Percentiles rank a stretch among this genome's conserved stretches.
Conservation (phyloP, 2,888 invertebrate species). For the Phaonia tiefii region DNA sequence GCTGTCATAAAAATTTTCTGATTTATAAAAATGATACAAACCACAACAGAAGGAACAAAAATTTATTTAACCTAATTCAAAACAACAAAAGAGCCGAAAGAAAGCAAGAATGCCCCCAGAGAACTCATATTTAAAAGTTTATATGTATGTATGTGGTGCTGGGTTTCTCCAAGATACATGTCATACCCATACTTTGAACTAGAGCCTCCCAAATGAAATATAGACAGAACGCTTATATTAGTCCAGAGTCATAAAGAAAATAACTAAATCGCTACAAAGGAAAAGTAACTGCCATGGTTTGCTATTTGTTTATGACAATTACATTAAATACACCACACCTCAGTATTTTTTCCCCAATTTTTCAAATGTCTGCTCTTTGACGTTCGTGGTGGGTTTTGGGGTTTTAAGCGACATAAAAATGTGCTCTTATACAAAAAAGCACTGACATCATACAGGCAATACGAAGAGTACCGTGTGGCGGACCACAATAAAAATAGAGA, state of each 20-base stretch:
- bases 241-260: too few species aligned
- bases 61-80: conserved; percentile 33
- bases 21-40: conserved; percentile 4
- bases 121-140: conserved; percentile 29
- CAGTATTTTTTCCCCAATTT: background rate
- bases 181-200: conserved; percentile 39
- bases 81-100: background rate
- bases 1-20: conserved; percentile 50
- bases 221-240: too few species aligned
- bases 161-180: conserved; percentile 4
- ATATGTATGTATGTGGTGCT: background rate
- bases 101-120: conserved; percentile 35
- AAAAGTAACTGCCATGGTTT: background rate
- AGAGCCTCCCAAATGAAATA: background rate
- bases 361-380: background rate
- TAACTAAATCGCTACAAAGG: too few species aligned
- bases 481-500: conserved; percentile 11
- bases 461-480: conserved; percentile 1
- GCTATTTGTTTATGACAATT: conserved; percentile 41
- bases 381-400: background rate
- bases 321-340: conserved; percentile 58
- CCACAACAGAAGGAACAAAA: background rate
- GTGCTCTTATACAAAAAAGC: background rate
- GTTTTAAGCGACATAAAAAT: conserved; percentile 8
- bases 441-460: conserved; percentile 4